phyloP scores from a whole-genome alignment of 92 coral and sea anemone genomes.

The Micromussa lordhowensis region DNA sequence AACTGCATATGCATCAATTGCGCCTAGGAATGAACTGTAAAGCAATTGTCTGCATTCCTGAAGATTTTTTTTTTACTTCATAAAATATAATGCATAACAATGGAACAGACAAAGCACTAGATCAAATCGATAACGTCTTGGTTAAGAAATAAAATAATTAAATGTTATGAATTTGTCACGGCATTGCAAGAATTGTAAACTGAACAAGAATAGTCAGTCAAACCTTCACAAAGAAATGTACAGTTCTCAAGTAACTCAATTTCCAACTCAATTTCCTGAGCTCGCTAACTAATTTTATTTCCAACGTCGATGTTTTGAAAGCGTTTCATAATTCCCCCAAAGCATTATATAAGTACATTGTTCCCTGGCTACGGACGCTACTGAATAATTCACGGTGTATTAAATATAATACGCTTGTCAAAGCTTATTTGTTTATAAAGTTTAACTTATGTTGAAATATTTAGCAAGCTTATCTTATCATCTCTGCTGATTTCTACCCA shows the following conservation, averaged over 20 bases:
- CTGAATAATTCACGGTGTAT: conserved; percentile 18
- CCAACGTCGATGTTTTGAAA: conserved; percentile 6
- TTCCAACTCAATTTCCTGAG: neutral
- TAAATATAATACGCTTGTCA: neutral
- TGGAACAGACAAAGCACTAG: neutral
- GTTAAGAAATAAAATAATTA: conserved; percentile 1
- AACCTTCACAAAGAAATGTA: neutral
- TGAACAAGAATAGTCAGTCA: neutral
- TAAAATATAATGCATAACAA: neutral
- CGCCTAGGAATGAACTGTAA: neutral
- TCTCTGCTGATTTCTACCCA: neutral
- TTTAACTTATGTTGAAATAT: neutral
- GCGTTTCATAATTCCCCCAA: neutral
- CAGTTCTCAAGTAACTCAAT: neutral
- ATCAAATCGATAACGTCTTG: conserved; percentile 1
- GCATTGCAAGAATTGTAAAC: neutral
- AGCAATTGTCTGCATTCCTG: neutral
- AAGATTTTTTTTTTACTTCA: neutral
- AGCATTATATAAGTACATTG: neutral
- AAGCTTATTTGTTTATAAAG: neutral
- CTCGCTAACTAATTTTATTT: neutral
- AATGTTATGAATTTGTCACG: neutral
- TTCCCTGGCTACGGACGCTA: neutral
- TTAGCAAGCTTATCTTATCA: neutral
- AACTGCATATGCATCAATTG: neutral